phyloP scores from a whole-genome alignment of 1,140 invertebrate genomes.

The Goniozus legneri region DNA sequence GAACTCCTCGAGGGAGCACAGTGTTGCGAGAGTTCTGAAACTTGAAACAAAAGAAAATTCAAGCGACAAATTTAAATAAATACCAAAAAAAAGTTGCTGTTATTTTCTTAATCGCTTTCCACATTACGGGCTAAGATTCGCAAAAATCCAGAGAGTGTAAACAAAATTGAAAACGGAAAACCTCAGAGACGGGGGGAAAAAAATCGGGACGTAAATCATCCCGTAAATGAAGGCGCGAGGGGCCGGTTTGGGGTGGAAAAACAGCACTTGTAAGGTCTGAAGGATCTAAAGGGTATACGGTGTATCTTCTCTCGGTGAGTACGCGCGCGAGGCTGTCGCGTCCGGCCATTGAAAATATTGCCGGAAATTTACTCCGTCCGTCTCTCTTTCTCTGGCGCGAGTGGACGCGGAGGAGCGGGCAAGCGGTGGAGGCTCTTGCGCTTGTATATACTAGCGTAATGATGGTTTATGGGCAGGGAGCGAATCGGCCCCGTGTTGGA shows the following conservation, averaged over 20 bases:
- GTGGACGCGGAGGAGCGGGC: not conserved
- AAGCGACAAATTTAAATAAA: too few species aligned
- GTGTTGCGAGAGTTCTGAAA: too few species aligned
- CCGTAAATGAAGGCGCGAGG: not conserved
- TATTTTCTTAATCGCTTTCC: too few species aligned
- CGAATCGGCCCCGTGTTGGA: conserved; percentile 40
- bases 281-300: not conserved
- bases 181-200: too few species aligned
- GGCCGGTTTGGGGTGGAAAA: conserved; percentile 9
- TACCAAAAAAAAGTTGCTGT: too few species aligned
- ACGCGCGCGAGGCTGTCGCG: not conserved
- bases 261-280: conserved; percentile 2
- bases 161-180: too few species aligned
- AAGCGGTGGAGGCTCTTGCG: conserved; percentile 16
- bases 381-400: conserved; percentile 4
- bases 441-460: conserved; percentile 45
- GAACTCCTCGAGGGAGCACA: too few species aligned
- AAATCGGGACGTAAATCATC: too few species aligned
- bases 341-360: conserved; percentile 20
- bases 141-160: too few species aligned
- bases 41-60: too few species aligned
- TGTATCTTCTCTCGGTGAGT: too few species aligned
- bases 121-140: too few species aligned
- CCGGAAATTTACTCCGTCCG: conserved; percentile 16
- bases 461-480: conserved; percentile 39